Evolutionary conservation across 2,888 invertebrate genomes (phyloP), one percentile per base, ranked within the genome.

Genomic region (Meghimatium bilineatum): DNA sequence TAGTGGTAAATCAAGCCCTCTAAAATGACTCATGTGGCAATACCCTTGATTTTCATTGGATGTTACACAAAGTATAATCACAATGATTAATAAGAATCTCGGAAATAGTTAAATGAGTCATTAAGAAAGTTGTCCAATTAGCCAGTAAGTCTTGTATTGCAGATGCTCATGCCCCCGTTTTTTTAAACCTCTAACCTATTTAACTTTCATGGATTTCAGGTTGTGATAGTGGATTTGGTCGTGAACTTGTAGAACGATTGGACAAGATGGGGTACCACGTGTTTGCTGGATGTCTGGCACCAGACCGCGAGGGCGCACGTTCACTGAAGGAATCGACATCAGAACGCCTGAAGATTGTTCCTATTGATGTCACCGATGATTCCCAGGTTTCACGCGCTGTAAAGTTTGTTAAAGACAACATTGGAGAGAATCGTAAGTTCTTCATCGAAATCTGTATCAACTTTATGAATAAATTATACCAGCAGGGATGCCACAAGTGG

Each of bases 181-280:
- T 56, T 17, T 17, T 17, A 23, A 56, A 56, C 56, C 8, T 56
- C 44, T 56, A 20, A 23, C 56, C 20, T 17, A 17, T 3, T 56
- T 12, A 56, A 8, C 2, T 17, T 3, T 56, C 17, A 2, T 23
- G 3, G 3, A 44, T 71, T 34, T 26, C 69, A 92, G 92, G 92
- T 38, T 92, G 92, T 86, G 92, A 92, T 88, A 90, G 90, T 85
- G 92, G 92, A 0, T 92, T 92, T 82, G 92, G 92, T 1, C 87
- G 90, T 81, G 88, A 86, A 38, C 86, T 92, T 69, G 91, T 91
- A 2, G 83, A 86, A 29, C 87, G 89, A 38, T 87, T 92, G 52
- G 91, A 91, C 86, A 78, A 83, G n/a, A 86, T 88, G 60, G 92
- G 92, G 0, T 91, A 88, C 83, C 88, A 85, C 5, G 92, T 92